Percentiles rank a stretch among this genome's conserved stretches.
Evolutionary conservation across 2,797 vertebrate genomes (phyloP).

Genomic region (Kryptopterus vitreolus): DNA sequence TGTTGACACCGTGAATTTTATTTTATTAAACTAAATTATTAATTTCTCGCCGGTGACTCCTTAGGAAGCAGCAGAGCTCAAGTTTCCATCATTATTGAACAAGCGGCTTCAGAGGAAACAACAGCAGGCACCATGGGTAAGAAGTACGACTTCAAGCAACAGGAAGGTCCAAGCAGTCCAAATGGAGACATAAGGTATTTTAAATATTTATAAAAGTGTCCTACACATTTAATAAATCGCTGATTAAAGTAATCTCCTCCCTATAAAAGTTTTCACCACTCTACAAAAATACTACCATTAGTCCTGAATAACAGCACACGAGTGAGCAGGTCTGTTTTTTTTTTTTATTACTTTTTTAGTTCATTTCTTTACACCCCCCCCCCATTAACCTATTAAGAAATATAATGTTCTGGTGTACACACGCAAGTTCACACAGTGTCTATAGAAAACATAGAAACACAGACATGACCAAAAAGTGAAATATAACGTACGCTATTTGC

Average conservation of each 20-base stretch:
- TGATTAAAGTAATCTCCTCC: too few relatives aligned
- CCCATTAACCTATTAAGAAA: neutral
- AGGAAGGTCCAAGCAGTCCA: constrained; percentile 34
- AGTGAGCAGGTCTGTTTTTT: neutral
- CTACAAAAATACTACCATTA: neutral
- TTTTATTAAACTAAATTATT: neutral
- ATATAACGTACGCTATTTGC: neutral
- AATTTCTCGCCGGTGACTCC: neutral
- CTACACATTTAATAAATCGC: too few relatives aligned
- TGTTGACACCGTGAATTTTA: neutral
- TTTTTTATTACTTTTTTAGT: neutral
- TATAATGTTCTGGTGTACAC: neutral
- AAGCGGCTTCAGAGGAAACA: constrained; percentile 5
- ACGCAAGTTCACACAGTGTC: neutral
- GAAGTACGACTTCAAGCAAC: constrained; percentile 36
- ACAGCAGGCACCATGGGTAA: constrained; percentile 45
- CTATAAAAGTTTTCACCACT: neutral
- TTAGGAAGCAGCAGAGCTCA: constrained; percentile 2
- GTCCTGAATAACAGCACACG: neutral
- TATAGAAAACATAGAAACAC: neutral
- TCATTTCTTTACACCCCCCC: neutral
- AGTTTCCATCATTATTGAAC: neutral
- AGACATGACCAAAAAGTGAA: neutral
- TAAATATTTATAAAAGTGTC: too few relatives aligned
- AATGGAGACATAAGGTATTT: constrained; percentile 49